A percentile compares a stretch with the other conserved stretches of the same genome.
Evolutionary conservation across 2,797 vertebrate species (phyloP).

Genomic region (Aeoliscus strigatus): DNA sequence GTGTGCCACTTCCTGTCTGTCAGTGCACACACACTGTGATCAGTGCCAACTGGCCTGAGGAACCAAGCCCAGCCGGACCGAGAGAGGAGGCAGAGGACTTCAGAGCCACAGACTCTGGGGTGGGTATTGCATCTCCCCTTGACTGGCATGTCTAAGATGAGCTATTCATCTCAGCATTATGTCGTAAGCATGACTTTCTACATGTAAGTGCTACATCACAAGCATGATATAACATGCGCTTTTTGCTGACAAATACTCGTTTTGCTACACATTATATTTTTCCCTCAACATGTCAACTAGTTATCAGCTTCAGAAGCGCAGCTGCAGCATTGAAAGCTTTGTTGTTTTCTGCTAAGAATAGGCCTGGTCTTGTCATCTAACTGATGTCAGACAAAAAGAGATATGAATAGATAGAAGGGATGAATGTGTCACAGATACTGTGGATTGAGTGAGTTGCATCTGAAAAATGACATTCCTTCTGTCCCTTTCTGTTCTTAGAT

Average conservation of each 20-base stretch:
- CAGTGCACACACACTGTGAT: conserved; percentile 50
- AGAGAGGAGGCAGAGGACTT: conserved; percentile 84
- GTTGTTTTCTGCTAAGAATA: conserved; percentile 53
- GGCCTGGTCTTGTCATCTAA: conserved; percentile 14
- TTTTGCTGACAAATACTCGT: conserved; percentile 2
- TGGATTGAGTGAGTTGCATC: not conserved
- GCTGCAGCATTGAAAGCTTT: conserved; percentile 41
- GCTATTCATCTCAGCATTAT: conserved; percentile 2
- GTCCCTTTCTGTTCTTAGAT: conserved; percentile 67
- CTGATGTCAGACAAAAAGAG: conserved; percentile 7
- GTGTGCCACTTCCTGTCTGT: conserved; percentile 58
- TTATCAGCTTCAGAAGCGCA: conserved; percentile 27
- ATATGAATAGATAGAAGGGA: conserved; percentile 1
- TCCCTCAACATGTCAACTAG: conserved; percentile 22
- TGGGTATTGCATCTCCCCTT: conserved; percentile 53
- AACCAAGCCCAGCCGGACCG: conserved; percentile 51
- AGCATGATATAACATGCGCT: too few relatives aligned
- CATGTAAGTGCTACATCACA: not conserved
- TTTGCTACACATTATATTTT: conserved; percentile 9
- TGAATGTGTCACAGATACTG: conserved; percentile 1
- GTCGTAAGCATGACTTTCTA: not conserved
- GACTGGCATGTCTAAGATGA: not conserved
- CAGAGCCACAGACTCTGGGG: conserved; percentile 91
- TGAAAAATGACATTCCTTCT: not conserved
- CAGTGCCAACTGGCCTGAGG: conserved; percentile 64